phyloP scores from a whole-genome alignment of 2,113 vertebrate genomes.

The Melanocharis versteri region DNA sequence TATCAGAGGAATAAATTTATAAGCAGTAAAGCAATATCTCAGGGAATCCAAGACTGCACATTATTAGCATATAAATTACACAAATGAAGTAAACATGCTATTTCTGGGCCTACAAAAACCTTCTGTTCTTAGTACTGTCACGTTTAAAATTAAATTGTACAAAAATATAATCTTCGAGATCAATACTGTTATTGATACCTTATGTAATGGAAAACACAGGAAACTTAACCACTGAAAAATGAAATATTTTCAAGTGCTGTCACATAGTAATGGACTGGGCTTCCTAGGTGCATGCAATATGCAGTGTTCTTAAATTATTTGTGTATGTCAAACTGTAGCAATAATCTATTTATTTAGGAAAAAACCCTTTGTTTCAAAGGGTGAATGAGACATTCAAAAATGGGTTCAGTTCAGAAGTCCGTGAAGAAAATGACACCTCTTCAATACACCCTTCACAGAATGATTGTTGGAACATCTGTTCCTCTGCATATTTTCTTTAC shows the following conservation, averaged over 20 bases:
- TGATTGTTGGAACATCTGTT: background rate
- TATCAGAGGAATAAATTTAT: background rate
- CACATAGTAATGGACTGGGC: background rate
- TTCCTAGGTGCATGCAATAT: background rate
- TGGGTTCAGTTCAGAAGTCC: background rate
- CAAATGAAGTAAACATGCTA: background rate
- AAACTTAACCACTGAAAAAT: background rate
- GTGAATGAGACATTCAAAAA: background rate
- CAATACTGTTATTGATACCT: background rate
- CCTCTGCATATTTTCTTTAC: background rate
- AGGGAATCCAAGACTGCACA: background rate
- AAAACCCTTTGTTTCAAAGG: accelerated
- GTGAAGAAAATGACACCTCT: background rate
- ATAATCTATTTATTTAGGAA: background rate
- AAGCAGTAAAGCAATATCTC: background rate
- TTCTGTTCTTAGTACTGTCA: background rate
- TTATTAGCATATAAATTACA: constrained; percentile 26
- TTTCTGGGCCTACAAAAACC: background rate
- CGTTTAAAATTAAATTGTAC: background rate
- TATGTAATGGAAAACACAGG: background rate
- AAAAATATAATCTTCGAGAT: background rate
- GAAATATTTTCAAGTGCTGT: background rate
- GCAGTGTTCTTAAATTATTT: background rate
- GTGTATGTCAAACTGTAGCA: background rate
- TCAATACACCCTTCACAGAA: background rate